phyloP scores from a whole-genome alignment of 2,888 invertebrate species.

The Caenorhabditis afra region DNA sequence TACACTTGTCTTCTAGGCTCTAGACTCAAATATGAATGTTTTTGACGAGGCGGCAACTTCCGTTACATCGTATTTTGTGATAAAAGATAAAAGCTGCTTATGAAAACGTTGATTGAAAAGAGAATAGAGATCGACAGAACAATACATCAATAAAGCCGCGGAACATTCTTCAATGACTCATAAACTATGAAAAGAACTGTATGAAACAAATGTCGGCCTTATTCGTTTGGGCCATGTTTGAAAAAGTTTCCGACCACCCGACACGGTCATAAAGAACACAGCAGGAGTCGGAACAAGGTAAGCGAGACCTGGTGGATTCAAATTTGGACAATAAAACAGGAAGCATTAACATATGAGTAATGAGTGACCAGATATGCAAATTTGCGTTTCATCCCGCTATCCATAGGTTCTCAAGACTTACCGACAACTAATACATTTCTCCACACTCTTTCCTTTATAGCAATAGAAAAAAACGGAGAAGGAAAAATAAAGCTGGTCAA shows the following conservation, averaged over 20 bases:
- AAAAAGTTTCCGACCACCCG: neutral
- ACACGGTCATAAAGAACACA: constrained; percentile 28
- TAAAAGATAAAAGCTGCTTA: too few relatives aligned
- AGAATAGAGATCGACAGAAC: too few relatives aligned
- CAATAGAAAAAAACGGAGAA: neutral
- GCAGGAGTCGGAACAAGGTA: constrained; percentile 40
- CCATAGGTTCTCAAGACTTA: neutral
- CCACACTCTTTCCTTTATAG: neutral
- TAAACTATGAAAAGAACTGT: neutral
- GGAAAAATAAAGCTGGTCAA: neutral
- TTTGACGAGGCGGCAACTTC: neutral
- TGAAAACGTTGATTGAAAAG: too few relatives aligned
- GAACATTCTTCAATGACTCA: constrained; percentile 17
- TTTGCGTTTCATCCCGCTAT: constrained; percentile 9
- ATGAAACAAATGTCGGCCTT: constrained; percentile 39
- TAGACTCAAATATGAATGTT: too few relatives aligned
- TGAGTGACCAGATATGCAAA: constrained; percentile 54
- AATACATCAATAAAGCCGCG: neutral
- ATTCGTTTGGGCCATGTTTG: constrained; percentile 14
- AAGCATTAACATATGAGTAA: constrained; percentile 50
- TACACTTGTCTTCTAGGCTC: neutral
- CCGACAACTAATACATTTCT: neutral
- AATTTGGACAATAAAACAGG: constrained; percentile 13
- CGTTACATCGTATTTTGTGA: too few relatives aligned
- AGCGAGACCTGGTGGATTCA: constrained; percentile 7